phyloP scores from a whole-genome alignment of 2,888 invertebrate genomes.

The Pheosia tremula region DNA sequence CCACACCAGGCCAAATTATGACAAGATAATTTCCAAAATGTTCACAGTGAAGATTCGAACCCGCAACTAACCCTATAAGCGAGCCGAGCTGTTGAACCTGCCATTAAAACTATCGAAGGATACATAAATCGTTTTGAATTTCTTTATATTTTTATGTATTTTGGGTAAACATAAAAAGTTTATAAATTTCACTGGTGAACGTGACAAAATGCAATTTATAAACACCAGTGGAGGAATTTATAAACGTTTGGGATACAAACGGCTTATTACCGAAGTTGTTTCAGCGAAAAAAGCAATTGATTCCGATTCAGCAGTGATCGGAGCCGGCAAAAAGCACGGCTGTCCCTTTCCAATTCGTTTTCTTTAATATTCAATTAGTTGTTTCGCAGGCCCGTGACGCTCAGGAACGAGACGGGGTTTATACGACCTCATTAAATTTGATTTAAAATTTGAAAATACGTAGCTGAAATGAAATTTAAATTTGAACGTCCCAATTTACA shows the following conservation, averaged over 20 bases:
- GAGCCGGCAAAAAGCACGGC: constrained; percentile 21
- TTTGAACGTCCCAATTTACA: too few relatives aligned
- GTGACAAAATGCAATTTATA: constrained; percentile 16
- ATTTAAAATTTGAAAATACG: too few relatives aligned
- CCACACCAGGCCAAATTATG: too few relatives aligned
- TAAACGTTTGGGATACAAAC: constrained; percentile 21
- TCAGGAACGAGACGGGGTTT: background rate
- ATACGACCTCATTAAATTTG: too few relatives aligned
- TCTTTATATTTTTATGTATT: too few relatives aligned
- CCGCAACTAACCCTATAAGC: too few relatives aligned
- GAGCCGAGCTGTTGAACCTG: too few relatives aligned
- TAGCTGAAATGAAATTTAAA: too few relatives aligned
- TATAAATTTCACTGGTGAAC: background rate
- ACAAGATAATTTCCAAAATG: too few relatives aligned
- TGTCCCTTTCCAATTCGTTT: constrained; percentile 19
- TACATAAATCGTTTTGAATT: too few relatives aligned
- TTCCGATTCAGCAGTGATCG: constrained; percentile 22
- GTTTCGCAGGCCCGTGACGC: constrained; percentile 20
- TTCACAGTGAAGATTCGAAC: too few relatives aligned
- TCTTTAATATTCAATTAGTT: constrained; percentile 30
- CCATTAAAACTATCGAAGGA: too few relatives aligned
- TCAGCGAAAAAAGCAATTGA: constrained; percentile 23
- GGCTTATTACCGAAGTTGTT: constrained; percentile 14
- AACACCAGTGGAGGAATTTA: constrained; percentile 15
- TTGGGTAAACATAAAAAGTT: background rate